Evolutionary conservation across 2,888 invertebrate species (phyloP).

Genomic region (Amphipyra tragopoginis): DNA sequence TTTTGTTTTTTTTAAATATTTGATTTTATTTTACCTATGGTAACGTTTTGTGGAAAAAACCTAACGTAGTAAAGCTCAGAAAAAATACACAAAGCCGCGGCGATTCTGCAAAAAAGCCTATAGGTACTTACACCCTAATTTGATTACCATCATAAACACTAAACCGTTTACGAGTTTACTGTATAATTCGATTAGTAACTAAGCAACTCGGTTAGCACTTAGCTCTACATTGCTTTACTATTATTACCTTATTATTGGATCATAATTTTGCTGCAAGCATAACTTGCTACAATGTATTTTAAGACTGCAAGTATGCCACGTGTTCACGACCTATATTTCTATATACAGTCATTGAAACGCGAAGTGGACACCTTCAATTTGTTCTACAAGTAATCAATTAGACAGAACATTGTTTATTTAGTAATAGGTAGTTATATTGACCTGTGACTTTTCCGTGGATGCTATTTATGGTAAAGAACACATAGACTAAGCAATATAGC

Average conservation of each 20-base stretch:
- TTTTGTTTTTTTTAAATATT: too few relatives aligned
- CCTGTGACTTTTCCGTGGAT: slow-evolving; percentile 6
- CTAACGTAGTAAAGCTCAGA: too few relatives aligned
- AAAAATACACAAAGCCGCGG: too few relatives aligned
- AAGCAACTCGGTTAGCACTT: slow-evolving; percentile 36
- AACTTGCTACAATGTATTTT: slow-evolving; percentile 24
- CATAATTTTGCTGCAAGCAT: slow-evolving; percentile 50
- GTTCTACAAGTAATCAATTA: slow-evolving; percentile 32
- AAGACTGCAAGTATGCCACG: slow-evolving; percentile 3
- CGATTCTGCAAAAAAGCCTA: not conserved
- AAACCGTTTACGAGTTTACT: slow-evolving; percentile 50
- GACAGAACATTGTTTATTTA: slow-evolving; percentile 18
- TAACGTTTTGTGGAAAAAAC: too few relatives aligned
- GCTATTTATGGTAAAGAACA: slow-evolving; percentile 5
- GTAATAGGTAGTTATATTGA: not conserved
- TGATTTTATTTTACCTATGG: too few relatives aligned
- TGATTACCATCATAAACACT: slow-evolving; percentile 48
- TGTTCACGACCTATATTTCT: slow-evolving; percentile 9
- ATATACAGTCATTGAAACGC: slow-evolving; percentile 1
- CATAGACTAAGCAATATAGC: too few relatives aligned
- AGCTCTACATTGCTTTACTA: slow-evolving; percentile 55
- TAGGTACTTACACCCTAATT: slow-evolving; percentile 33
- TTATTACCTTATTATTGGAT: slow-evolving; percentile 65
- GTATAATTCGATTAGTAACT: slow-evolving; percentile 55
- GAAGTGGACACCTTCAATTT: slow-evolving; percentile 19